Conservation (phyloP, 53 echinoderm and acorn worm genomes). For the Astropecten irregularis region DNA sequence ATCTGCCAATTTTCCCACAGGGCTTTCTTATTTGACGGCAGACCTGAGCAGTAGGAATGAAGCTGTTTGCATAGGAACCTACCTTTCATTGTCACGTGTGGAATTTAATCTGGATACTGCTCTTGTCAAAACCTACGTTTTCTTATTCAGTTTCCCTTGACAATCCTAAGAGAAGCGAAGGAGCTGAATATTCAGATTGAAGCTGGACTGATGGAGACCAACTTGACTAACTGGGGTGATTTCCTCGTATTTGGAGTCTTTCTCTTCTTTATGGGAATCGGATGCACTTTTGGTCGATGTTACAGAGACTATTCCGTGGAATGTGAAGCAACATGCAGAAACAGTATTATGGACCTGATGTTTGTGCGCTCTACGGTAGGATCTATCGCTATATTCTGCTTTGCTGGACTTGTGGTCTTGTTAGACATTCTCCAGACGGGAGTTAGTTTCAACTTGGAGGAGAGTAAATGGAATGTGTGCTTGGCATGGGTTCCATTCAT, state of each 20-base stretch:
- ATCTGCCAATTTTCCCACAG: constrained; percentile 42
- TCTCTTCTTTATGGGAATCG: constrained; percentile 77
- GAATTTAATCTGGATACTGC: neutral
- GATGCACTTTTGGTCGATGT: constrained; percentile 81
- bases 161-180: too few relatives aligned
- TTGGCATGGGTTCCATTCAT: constrained; percentile 47
- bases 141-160: neutral
- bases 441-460: neutral
- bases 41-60: neutral
- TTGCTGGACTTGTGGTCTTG: constrained; percentile 62
- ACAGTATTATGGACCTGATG: constrained; percentile 65
- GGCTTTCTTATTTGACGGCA: constrained; percentile 30
- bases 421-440: constrained; percentile 51
- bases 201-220: constrained; percentile 33
- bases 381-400: constrained; percentile 60
- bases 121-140: neutral
- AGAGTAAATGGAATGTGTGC: constrained; percentile 27
- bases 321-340: constrained; percentile 49
- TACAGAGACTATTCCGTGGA: constrained; percentile 69
- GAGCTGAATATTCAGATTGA: too few relatives aligned
- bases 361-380: constrained; percentile 70
- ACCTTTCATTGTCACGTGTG: neutral
- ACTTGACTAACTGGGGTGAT: constrained; percentile 75
- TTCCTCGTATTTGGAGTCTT: constrained; percentile 82
- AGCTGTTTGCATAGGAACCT: neutral